Conservation (phyloP, 1,140 invertebrate genomes). For the Heliconius melpomene region DNA sequence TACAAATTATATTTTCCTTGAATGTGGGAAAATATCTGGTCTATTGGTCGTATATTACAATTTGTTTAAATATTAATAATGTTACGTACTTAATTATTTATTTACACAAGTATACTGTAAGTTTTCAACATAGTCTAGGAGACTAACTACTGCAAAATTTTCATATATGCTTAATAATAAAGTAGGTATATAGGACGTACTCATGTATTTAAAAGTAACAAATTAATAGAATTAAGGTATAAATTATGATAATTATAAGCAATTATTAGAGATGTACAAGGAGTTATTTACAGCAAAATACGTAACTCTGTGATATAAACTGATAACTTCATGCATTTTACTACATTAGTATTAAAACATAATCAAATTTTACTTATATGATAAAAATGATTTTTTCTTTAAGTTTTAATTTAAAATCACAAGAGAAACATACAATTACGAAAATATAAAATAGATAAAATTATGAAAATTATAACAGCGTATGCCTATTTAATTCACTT, state of each 20-base stretch:
- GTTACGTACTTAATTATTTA: neutral
- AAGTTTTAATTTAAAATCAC: neutral
- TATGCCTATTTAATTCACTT: no score
- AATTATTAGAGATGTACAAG: neutral
- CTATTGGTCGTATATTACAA: neutral
- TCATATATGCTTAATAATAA: neutral
- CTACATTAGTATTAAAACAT: neutral
- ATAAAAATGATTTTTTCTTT: no score
- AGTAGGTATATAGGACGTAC: neutral
- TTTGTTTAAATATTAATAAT: neutral
- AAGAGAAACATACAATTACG: neutral
- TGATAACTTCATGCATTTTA: conserved; percentile 2
- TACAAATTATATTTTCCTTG: neutral
- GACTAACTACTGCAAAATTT: neutral
- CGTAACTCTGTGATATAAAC: neutral
- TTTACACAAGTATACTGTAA: neutral
- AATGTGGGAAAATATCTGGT: neutral
- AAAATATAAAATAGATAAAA: no score
- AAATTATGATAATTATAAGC: neutral
- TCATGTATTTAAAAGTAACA: neutral
- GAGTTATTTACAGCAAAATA: neutral
- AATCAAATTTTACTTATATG: neutral
- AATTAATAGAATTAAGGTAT: neutral
- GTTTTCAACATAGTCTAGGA: neutral
- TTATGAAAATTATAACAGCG: no score